These are phyloP conservation scores for Drosophila busckii DNA, from an alignment of 1,140 invertebrate genomes.

Conservation along the genomic window DNA sequence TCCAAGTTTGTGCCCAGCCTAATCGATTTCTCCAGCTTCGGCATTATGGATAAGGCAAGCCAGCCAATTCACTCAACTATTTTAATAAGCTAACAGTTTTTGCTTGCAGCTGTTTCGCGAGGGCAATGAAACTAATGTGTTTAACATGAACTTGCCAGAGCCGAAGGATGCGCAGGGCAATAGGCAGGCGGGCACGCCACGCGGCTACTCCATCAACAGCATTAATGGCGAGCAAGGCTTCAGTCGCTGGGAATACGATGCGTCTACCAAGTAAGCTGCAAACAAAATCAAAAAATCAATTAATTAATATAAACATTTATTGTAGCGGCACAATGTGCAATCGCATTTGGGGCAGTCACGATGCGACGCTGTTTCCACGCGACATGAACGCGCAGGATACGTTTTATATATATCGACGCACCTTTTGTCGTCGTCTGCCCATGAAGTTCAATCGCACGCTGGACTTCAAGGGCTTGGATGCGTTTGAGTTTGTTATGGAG, in stretches of 20 bases:
- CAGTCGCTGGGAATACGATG: conserved; percentile 81
- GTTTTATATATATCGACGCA: conserved; percentile 83
- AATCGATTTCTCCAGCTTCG: conserved; percentile 87
- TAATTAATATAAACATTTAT: background rate
- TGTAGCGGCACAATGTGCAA: conserved; percentile 81
- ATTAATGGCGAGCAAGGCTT: conserved; percentile 83
- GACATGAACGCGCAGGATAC: conserved; percentile 80
- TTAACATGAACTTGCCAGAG: conserved; percentile 80
- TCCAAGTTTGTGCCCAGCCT: conserved; percentile 85
- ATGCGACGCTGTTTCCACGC: conserved; percentile 82
- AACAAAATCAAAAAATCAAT: too few species aligned
- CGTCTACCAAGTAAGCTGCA: conserved; percentile 57
- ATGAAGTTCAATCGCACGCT: conserved; percentile 79
- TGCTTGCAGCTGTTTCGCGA: conserved; percentile 82
- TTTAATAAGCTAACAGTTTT: background rate
- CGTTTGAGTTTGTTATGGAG: conserved; percentile 79
- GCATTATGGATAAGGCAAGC: conserved; percentile 89
- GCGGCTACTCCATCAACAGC: conserved; percentile 79
- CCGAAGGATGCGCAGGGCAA: conserved; percentile 34
- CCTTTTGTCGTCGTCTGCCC: conserved; percentile 84
- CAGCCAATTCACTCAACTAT: background rate
- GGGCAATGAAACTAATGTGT: conserved; percentile 79
- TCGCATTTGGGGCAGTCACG: conserved; percentile 81
- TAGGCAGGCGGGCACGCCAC: conserved; percentile 29
- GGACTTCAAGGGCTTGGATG: conserved; percentile 51